A percentile compares a stretch with the other conserved stretches of the same genome.
These are phyloP conservation scores for Jaculus jaculus DNA, from an alignment of 2,113 vertebrate species.

Conservation along the genomic window DNA sequence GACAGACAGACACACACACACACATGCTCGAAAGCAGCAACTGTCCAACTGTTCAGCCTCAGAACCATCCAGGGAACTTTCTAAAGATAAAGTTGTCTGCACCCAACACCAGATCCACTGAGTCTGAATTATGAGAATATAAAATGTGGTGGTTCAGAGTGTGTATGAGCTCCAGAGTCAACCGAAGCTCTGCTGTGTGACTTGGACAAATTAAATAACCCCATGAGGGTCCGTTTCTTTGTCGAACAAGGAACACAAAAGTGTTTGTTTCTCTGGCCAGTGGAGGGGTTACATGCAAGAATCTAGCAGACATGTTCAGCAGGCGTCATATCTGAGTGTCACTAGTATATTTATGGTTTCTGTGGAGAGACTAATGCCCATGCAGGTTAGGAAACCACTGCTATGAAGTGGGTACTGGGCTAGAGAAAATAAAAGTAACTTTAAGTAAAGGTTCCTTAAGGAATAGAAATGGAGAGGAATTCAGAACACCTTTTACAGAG, in stretches of 20 bases:
- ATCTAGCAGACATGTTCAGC: not conserved
- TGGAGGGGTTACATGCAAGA: not conserved
- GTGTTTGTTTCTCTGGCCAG: not conserved
- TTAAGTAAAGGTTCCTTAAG: not conserved
- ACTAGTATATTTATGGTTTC: not conserved
- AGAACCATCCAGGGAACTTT: not conserved
- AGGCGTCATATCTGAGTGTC: not conserved
- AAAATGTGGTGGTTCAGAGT: not conserved
- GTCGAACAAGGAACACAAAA: not conserved
- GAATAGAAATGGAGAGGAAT: not conserved
- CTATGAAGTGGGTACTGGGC: not conserved
- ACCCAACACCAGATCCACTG: not conserved
- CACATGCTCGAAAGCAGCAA: not conserved
- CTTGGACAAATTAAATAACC: not conserved
- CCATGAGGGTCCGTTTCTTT: not conserved
- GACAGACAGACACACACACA: not conserved
- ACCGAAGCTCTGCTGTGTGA: not conserved
- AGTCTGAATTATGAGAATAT: not conserved
- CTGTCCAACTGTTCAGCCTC: fast-evolving
- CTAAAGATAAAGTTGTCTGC: not conserved
- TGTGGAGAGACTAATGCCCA: not conserved
- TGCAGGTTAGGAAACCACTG: not conserved
- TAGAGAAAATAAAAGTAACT: not conserved
- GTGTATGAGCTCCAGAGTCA: not conserved
- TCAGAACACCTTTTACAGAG: not conserved